These are phyloP conservation scores for Tetropium fuscum DNA, from an alignment of 2,888 invertebrate species.

Conservation along the genomic window DNA sequence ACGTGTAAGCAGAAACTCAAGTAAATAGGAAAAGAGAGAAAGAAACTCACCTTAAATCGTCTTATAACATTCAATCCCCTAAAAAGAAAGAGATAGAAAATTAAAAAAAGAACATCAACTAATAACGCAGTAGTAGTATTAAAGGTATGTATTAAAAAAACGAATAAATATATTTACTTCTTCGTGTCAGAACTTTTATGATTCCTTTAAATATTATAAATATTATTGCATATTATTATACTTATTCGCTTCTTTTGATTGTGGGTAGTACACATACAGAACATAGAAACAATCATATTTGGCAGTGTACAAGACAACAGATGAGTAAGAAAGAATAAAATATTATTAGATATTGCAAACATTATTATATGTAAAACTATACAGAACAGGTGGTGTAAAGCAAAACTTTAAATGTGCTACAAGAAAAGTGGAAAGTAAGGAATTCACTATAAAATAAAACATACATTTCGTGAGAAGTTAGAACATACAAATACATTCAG, in stretches of 20 bases:
- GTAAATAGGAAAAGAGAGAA: conserved; percentile 39
- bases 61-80: conserved; percentile 64
- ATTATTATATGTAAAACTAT: background rate
- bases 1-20: conserved; percentile 13
- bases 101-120: conserved; percentile 56
- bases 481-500: too few species aligned
- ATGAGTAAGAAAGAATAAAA: background rate
- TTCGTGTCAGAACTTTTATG: background rate
- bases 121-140: conserved; percentile 35
- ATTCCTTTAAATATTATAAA: background rate
- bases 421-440: background rate
- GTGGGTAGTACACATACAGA: conserved; percentile 7
- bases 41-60: conserved; percentile 63
- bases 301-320: conserved; percentile 11
- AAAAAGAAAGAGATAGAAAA: conserved; percentile 61
- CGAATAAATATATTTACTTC: too few species aligned
- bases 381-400: background rate
- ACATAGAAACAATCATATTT: conserved; percentile 8
- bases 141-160: background rate
- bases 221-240: background rate
- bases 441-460: conserved; percentile 6
- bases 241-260: conserved; percentile 11
- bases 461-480: too few species aligned
- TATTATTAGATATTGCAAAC: conserved; percentile 1
- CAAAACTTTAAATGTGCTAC: conserved; percentile 1